phyloP scores from a whole-genome alignment of 2,797 vertebrate species.

The Aplochiton taeniatus region DNA sequence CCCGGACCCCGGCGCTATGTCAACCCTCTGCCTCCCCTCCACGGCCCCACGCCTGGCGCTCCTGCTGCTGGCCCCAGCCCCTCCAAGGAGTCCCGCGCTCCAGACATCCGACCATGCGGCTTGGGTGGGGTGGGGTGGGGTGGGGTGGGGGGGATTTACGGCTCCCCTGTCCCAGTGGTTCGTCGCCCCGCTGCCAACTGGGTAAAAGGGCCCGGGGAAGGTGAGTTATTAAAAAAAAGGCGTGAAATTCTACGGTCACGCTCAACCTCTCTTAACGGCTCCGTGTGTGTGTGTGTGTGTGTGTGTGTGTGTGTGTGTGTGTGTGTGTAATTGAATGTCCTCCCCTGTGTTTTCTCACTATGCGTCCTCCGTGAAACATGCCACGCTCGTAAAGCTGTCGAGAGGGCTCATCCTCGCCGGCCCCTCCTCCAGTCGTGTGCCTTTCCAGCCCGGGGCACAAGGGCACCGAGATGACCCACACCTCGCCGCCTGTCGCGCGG shows the following conservation, averaged over 20 bases:
- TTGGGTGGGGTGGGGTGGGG: too few species aligned
- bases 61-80: background rate
- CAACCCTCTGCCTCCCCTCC: background rate
- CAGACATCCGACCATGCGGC: constrained; percentile 3
- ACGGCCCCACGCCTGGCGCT: background rate
- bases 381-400: constrained; percentile 1
- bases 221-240: constrained; percentile 4
- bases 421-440: background rate
- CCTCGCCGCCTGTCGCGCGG: too few species aligned
- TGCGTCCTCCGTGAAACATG: constrained; percentile 2
- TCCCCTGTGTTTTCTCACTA: constrained; percentile 6
- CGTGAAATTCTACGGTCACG: constrained; percentile 1
- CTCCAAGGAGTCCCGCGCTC: background rate
- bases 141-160: too few species aligned
- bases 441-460: background rate
- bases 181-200: background rate
- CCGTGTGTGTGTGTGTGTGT: constrained; percentile 1
- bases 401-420: background rate
- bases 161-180: constrained; percentile 1
- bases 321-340: constrained; percentile 1
- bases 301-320: background rate
- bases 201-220: background rate
- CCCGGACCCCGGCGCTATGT: background rate
- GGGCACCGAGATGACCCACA: too few species aligned
- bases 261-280: background rate